Evolutionary conservation across 2,888 invertebrate genomes (phyloP), one percentile per base, ranked within the genome.

Genomic region (Darwinula stevensoni): DNA sequence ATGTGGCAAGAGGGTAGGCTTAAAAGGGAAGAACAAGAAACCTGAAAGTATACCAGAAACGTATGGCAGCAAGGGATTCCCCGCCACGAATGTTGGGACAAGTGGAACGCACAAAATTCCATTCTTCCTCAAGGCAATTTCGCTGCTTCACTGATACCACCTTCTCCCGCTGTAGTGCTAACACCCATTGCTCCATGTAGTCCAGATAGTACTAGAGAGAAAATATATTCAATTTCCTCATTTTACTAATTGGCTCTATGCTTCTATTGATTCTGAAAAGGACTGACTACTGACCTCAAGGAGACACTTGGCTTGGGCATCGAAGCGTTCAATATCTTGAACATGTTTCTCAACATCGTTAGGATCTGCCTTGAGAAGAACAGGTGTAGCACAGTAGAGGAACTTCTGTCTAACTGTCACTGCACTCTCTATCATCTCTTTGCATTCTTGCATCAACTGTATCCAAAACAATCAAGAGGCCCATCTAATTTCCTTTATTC

Each of bases 381-480:
- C 44, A 11, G 29, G 31, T n/a, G 27, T 42, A 13, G 53, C 48
- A 45, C 52, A 48, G 22, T 44, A 42, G 35, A 49, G 47, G 38
- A 53, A 80, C 44, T 72, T 65, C 42, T 70, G 65, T 11, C 80
- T 67, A 52, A 78, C 72, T 34, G 67, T 61, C 27, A 75, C 65
- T 11, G 84, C 76, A 30, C 80, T 66, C 42, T 67, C 67, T 33
- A 91, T 53, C 1, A 80, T 80, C 44, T 88, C 86, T 37, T 80
- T 73, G 39, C 84, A 61, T 52, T 91, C 88, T 45, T 72, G 67
- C 56, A 80, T 75, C 31, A 82, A 49, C 63, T 68, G 53, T 9
- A 47, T 44, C 16, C 13, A 6, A 31, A 11, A 30, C 4, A 36
- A 26, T 32, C n/a, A n/a, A n/a, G n/a, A n/a, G n/a, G n/a, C n/a